Evolutionary conservation across 2,113 vertebrate species (phyloP).

Genomic region (Oryzias curvinotus): DNA sequence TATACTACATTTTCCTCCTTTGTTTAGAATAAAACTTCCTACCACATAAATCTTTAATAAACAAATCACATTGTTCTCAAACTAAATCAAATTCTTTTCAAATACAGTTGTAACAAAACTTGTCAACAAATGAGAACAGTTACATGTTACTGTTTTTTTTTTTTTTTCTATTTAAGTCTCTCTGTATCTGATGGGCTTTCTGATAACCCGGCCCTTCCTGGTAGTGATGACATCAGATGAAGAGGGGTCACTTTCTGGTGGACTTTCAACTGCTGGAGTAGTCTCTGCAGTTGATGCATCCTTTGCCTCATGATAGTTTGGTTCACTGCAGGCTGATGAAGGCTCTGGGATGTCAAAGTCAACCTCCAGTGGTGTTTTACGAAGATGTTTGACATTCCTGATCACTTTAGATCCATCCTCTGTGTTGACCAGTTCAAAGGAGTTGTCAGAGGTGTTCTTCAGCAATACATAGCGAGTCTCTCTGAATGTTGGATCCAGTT

Average conservation of each 20-base stretch:
- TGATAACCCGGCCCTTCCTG: background rate
- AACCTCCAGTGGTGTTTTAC: background rate
- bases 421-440: too few species aligned
- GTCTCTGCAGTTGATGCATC: background rate
- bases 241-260: background rate
- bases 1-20: too few species aligned
- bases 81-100: too few species aligned
- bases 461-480: background rate
- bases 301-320: background rate
- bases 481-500: background rate
- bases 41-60: too few species aligned
- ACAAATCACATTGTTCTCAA: too few species aligned
- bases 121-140: too few species aligned
- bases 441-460: background rate
- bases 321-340: too few species aligned
- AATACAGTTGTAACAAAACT: too few species aligned
- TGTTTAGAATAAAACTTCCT: too few species aligned
- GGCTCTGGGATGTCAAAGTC: too few species aligned
- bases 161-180: conserved; percentile 1
- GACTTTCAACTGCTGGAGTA: background rate
- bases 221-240: background rate
- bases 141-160: too few species aligned
- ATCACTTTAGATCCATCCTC: background rate
- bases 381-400: too few species aligned
- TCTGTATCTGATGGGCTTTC: conserved; percentile 3